Evolutionary conservation across 2,797 vertebrate genomes (phyloP).

Genomic region (Pangasius larnaudii): DNA sequence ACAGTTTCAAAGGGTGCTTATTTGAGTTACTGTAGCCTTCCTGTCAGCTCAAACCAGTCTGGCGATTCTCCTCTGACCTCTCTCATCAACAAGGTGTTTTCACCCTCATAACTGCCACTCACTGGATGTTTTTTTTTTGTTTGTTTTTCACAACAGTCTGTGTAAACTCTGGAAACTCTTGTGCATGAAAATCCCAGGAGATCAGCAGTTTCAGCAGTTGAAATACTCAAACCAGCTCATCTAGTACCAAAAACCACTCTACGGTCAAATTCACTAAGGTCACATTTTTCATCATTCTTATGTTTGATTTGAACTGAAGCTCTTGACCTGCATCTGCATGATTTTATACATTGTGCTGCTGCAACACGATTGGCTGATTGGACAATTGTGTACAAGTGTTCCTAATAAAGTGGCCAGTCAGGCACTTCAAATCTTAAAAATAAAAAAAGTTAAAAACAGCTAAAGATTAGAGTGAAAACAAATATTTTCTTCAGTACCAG

Average conservation of each 20-base stretch:
- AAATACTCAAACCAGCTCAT: neutral
- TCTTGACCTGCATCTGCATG: neutral
- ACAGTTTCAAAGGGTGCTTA: neutral
- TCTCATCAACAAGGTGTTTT: neutral
- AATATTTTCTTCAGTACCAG: conserved; percentile 27
- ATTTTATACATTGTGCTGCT: neutral
- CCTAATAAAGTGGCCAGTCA: neutral
- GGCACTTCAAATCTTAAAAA: neutral
- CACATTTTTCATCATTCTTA: neutral
- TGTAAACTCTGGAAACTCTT: neutral
- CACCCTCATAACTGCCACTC: neutral
- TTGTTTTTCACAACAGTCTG: neutral
- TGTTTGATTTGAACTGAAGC: neutral
- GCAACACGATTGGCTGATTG: neutral
- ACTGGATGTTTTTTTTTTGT: neutral
- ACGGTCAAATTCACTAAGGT: neutral
- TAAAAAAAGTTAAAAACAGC: neutral
- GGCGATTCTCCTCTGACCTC: neutral
- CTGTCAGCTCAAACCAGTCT: neutral
- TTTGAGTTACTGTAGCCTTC: neutral
- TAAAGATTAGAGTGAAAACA: conserved; percentile 29
- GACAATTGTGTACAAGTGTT: neutral
- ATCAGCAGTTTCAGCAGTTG: neutral
- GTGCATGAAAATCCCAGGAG: neutral
- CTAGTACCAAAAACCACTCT: neutral